Conservation (phyloP, 2,888 invertebrate genomes). For the Dynastes tityus region DNA sequence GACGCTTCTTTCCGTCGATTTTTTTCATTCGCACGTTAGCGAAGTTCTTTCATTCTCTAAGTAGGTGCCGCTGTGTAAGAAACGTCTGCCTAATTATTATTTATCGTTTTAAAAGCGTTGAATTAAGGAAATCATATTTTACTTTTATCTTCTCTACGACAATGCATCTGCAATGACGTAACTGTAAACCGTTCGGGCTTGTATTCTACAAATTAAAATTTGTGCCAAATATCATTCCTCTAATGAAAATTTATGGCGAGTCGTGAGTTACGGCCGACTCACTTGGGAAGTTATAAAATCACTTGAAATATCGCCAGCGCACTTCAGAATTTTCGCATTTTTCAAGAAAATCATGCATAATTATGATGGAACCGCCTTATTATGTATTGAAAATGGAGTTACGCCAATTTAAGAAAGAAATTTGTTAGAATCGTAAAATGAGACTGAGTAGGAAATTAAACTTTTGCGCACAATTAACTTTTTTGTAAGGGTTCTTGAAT, state of each 20-base stretch:
- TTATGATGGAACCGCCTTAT: too few relatives aligned
- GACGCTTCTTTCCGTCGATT: constrained; percentile 9
- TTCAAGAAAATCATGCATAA: not conserved
- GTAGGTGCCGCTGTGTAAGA: not conserved
- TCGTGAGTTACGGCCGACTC: constrained; percentile 50
- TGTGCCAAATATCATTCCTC: constrained; percentile 54
- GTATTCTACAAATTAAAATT: constrained; percentile 56
- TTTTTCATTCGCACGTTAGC: not conserved
- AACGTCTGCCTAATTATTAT: constrained; percentile 42
- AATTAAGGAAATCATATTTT: constrained; percentile 48
- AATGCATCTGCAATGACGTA: constrained; percentile 19
- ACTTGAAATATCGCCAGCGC: constrained; percentile 27
- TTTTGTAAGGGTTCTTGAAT: too few relatives aligned
- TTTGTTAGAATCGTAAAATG: too few relatives aligned
- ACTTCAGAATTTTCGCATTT: not conserved
- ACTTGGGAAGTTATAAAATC: constrained; percentile 43
- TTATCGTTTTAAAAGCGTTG: constrained; percentile 33
- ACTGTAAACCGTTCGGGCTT: constrained; percentile 48
- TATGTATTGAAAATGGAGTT: too few relatives aligned
- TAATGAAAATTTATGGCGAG: constrained; percentile 55
- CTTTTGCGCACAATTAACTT: too few relatives aligned
- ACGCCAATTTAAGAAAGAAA: too few relatives aligned
- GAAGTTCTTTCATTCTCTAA: not conserved
- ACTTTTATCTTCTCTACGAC: constrained; percentile 41
- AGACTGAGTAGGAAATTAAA: too few relatives aligned